Conservation (phyloP, 2,797 vertebrate genomes). For the Cossypha niveicapilla region DNA sequence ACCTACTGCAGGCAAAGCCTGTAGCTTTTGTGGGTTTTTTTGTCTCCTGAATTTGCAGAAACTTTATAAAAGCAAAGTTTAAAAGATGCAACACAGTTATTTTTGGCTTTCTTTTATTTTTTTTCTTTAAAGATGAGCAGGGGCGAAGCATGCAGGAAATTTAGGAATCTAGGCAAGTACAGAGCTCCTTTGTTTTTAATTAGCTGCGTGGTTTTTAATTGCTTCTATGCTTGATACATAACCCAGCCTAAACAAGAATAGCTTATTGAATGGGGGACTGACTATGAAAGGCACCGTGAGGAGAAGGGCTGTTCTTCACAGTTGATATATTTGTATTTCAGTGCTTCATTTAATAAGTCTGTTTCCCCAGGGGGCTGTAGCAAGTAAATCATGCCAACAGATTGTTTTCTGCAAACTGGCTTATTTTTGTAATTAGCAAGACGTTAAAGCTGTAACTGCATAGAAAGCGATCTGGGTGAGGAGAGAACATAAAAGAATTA, state of each 20-base stretch:
- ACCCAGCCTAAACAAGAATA: slow-evolving; percentile 62
- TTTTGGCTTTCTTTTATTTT: no score
- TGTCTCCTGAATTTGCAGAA: background rate
- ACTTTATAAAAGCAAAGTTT: background rate
- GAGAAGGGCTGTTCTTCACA: slow-evolving; percentile 41
- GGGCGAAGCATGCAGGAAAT: background rate
- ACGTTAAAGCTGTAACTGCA: slow-evolving; percentile 47
- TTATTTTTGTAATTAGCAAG: slow-evolving; percentile 63
- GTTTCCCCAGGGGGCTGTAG: slow-evolving; percentile 50
- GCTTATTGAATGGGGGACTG: slow-evolving; percentile 57
- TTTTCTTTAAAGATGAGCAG: background rate
- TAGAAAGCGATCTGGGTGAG: slow-evolving; percentile 26
- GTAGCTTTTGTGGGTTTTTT: background rate
- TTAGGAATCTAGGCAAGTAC: slow-evolving; percentile 15
- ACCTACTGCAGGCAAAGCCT: background rate
- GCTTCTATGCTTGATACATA: slow-evolving; percentile 61
- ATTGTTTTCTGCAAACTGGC: slow-evolving; percentile 56
- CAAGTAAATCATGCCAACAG: slow-evolving; percentile 63
- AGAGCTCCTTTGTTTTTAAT: slow-evolving; percentile 51
- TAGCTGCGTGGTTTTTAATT: slow-evolving; percentile 59
- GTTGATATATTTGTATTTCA: slow-evolving; percentile 59
- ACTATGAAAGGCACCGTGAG: slow-evolving; percentile 57
- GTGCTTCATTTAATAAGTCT: slow-evolving; percentile 60
- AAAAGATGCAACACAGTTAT: background rate
- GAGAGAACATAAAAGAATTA: slow-evolving; percentile 36